Evolutionary conservation across 2,888 invertebrate species (phyloP).

Genomic region (Tachina fera): DNA sequence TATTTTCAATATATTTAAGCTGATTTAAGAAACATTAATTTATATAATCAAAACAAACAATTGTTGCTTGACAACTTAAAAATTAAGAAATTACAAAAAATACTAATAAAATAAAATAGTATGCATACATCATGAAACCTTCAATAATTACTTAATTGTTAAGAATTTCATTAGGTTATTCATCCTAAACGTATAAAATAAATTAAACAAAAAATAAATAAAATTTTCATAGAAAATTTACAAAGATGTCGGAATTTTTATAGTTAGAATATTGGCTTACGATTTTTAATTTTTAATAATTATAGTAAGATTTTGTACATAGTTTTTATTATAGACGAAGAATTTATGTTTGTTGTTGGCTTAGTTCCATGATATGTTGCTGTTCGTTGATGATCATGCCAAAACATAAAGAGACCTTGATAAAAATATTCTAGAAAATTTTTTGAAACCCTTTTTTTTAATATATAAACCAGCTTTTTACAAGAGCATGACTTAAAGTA

Average conservation of each 20-base stretch:
- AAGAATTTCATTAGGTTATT: conserved; percentile 23
- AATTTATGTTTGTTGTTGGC: too few species aligned
- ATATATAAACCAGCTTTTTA: too few species aligned
- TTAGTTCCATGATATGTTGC: too few species aligned
- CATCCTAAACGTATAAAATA: conserved; percentile 28
- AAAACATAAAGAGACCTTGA: too few species aligned
- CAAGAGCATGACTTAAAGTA: too few species aligned
- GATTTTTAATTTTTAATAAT: not conserved
- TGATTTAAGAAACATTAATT: conserved; percentile 29
- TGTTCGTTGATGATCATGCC: too few species aligned
- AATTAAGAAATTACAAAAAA: not conserved
- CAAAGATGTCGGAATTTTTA: conserved; percentile 1
- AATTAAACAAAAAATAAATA: not conserved
- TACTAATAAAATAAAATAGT: conserved; percentile 25
- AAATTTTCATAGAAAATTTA: conserved; percentile 66
- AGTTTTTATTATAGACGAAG: not conserved
- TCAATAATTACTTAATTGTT: conserved; percentile 60
- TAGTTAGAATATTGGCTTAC: conserved; percentile 17
- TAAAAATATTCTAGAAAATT: too few species aligned
- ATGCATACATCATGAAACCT: conserved; percentile 67
- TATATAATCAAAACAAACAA: conserved; percentile 19
- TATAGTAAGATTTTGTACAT: not conserved
- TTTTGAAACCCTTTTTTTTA: too few species aligned
- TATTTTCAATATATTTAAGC: conserved; percentile 31
- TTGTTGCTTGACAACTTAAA: conserved; percentile 49